Evolutionary conservation across 1,140 invertebrate genomes (phyloP), one percentile per base, ranked within the genome.

Genomic region (Yoshiicerus persimilis): DNA sequence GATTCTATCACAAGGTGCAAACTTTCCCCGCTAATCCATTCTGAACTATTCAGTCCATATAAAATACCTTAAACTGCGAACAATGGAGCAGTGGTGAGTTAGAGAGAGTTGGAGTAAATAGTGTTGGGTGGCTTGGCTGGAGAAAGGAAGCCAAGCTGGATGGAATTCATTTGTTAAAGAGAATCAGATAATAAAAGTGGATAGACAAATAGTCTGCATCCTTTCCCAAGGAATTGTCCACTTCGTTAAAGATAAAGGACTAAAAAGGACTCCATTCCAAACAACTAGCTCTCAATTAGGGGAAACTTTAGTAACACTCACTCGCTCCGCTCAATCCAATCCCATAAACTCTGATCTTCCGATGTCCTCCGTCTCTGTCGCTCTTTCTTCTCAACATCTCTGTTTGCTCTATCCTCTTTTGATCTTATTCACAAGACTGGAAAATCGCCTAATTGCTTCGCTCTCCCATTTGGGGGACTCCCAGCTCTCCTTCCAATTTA

Each of bases 361-460:
- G 66, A 70, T 70, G 66, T 30, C 66, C 25, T 30, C 64, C 9
- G 9, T 20, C 10, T 25, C 30, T 23, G 8, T 25, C 25, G 4
- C 25, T 80, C 16, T 36, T 34, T 30, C 30, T 34, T 36, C 20
- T 77, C 70, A n/a, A n/a, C n/a, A 34, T 30, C 30, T 36, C 32
- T 80, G 75, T 80, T 80, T 80, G 75, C 75, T 36, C 75, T 38
- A 13, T 80, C 75, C 32, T 38, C 75, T 80, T 80, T 80, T 80
- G 75, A 80, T 80, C 75, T 34, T n/a, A 80, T 23, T 36, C 75
- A 80, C 16, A n/a, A n/a, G 20, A 36, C 75, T 80, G 75, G 75
- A 80, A 80, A 80, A 80, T 80, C 75, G 75, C 75, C 32, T 80
- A 80, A 80, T 80, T 80, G 75, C 75, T 80, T 80, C n/a, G 11